Percentiles rank a stretch among this genome's conserved stretches.
phyloP scores from a whole-genome alignment of 2,113 vertebrate genomes.

The Sylvia atricapilla region DNA sequence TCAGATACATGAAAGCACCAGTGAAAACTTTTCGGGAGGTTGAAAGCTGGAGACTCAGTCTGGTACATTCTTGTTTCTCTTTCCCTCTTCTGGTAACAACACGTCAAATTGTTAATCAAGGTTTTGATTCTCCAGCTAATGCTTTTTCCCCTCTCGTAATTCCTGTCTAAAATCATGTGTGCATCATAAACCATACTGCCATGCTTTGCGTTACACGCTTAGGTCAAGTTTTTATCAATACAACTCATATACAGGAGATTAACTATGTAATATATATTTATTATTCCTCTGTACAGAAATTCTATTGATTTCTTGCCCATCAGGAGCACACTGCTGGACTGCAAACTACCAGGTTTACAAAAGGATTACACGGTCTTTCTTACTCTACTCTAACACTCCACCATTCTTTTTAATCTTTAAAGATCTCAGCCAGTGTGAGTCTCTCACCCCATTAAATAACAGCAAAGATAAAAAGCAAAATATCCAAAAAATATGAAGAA shows the following conservation, averaged over 20 bases:
- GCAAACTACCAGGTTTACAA: background rate
- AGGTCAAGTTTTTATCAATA: constrained; percentile 33
- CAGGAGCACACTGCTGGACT: background rate
- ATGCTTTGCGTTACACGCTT: background rate
- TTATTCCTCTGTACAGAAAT: background rate
- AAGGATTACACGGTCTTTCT: background rate
- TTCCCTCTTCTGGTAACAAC: background rate
- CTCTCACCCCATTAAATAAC: background rate
- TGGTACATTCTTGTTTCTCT: background rate
- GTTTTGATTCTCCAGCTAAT: background rate
- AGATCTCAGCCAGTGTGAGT: background rate
- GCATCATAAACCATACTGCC: background rate
- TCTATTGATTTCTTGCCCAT: constrained; percentile 9
- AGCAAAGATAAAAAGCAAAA: background rate
- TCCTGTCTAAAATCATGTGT: constrained; percentile 4
- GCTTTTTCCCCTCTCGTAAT: background rate
- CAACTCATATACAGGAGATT: constrained; percentile 7
- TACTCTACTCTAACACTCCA: background rate
- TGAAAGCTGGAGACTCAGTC: background rate
- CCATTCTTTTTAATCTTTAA: background rate
- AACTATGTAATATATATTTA: constrained; percentile 19
- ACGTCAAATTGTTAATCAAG: background rate
- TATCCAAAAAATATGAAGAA: background rate
- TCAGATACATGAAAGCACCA: background rate
- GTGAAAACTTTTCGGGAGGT: background rate